A percentile compares a stretch with the other conserved stretches of the same genome.
phyloP scores from a whole-genome alignment of 2,888 invertebrate species.

The Plagodis dolabraria region DNA sequence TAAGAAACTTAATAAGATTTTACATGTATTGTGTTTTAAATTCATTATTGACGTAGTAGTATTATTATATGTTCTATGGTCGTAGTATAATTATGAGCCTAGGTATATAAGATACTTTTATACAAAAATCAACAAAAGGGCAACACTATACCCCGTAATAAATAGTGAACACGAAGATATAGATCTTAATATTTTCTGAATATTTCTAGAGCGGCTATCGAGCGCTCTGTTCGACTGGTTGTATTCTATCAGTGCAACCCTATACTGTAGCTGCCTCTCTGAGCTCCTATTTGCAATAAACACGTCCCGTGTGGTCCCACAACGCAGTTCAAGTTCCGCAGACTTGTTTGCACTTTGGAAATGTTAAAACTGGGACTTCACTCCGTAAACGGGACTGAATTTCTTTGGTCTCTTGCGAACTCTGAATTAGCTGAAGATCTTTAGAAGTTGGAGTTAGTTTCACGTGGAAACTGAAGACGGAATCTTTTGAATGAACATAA shows the following conservation, averaged over 20 bases:
- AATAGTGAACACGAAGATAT: too few species aligned
- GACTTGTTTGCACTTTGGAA: slow-evolving; percentile 68
- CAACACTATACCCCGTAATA: too few species aligned
- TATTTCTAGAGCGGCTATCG: too few species aligned
- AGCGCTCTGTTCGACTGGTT: too few species aligned
- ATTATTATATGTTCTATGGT: too few species aligned
- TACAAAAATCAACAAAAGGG: too few species aligned
- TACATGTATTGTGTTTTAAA: too few species aligned
- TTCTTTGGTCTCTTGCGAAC: slow-evolving; percentile 57
- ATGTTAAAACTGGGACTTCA: slow-evolving; percentile 65
- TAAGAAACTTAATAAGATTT: too few species aligned
- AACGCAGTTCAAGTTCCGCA: slow-evolving; percentile 61
- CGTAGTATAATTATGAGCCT: too few species aligned
- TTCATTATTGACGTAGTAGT: too few species aligned
- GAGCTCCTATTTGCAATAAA: slow-evolving; percentile 75
- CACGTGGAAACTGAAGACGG: slow-evolving; percentile 6
- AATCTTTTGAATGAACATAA: slow-evolving; percentile 4
- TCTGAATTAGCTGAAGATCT: slow-evolving; percentile 50
- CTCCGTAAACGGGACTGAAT: slow-evolving; percentile 55
- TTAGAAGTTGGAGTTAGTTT: slow-evolving; percentile 26
- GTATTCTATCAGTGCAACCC: slow-evolving; percentile 4
- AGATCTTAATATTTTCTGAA: too few species aligned
- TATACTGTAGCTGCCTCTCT: slow-evolving; percentile 41
- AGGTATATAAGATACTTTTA: too few species aligned
- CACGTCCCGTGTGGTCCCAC: slow-evolving; percentile 65